A percentile compares a stretch with the other conserved stretches of the same genome.
Conservation (phyloP, 2,888 invertebrate species). For the Hyppa rectilinea region DNA sequence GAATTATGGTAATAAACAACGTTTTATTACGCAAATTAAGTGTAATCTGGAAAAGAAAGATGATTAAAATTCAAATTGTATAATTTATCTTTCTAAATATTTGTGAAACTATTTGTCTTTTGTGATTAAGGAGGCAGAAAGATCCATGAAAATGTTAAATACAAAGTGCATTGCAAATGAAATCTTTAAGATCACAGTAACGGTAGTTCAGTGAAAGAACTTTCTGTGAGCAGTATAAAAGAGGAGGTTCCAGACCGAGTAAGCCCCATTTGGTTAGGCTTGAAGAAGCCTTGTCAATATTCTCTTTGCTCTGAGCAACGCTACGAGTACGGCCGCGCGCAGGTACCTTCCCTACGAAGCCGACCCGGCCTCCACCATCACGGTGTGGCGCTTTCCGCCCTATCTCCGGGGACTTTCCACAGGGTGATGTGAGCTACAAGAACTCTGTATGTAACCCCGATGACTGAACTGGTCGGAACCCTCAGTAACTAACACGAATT, state of each 20-base stretch:
- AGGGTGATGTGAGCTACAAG: constrained; percentile 81
- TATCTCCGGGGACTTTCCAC: constrained; percentile 91
- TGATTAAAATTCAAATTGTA: constrained; percentile 27
- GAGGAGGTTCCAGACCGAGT: constrained; percentile 84
- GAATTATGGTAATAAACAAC: constrained; percentile 51
- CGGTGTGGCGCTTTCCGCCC: constrained; percentile 87
- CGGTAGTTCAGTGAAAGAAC: not conserved
- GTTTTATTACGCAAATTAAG: constrained; percentile 49
- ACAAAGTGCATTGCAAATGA: not conserved
- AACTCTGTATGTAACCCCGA: constrained; percentile 87
- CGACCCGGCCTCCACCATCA: constrained; percentile 80
- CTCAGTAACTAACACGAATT: not conserved
- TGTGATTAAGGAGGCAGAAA: not conserved
- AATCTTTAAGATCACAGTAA: not conserved
- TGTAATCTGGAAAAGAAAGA: constrained; percentile 19
- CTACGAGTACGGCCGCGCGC: constrained; percentile 76
- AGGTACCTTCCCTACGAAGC: constrained; percentile 84
- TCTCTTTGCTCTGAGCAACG: constrained; percentile 89
- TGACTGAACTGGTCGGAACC: constrained; percentile 87
- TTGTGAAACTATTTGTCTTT: constrained; percentile 8
- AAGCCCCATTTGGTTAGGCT: constrained; percentile 90
- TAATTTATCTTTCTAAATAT: constrained; percentile 17
- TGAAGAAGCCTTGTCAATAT: constrained; percentile 79
- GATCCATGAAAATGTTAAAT: constrained; percentile 4
- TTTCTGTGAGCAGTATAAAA: constrained; percentile 11